Conservation (phyloP, 2,113 vertebrate genomes). For the Istiophorus platypterus region DNA sequence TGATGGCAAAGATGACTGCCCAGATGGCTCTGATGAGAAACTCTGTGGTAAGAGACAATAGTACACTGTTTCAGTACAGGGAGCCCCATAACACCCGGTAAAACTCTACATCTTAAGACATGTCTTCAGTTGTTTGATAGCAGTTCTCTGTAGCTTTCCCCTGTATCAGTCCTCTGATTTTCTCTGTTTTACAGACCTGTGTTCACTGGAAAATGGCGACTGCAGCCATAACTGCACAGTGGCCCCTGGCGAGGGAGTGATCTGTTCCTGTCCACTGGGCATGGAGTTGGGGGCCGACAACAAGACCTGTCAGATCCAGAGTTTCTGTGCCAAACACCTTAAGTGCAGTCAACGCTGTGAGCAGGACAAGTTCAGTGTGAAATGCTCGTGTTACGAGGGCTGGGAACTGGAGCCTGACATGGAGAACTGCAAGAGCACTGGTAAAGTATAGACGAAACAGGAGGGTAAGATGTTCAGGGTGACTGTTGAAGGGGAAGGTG, state of each 20-base stretch:
- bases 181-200: slow-evolving; percentile 73
- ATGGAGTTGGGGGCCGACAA: slow-evolving; percentile 94
- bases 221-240: slow-evolving; percentile 98
- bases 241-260: slow-evolving; percentile 92
- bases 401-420: slow-evolving; percentile 94
- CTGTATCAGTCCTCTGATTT: neutral
- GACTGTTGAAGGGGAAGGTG: no score
- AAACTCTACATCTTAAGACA: slow-evolving; percentile 13
- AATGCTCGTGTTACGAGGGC: slow-evolving; percentile 96
- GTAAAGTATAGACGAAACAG: slow-evolving; percentile 69
- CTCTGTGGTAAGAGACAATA: slow-evolving; percentile 89
- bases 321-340: slow-evolving; percentile 97
- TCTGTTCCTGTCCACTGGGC: slow-evolving; percentile 95
- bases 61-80: slow-evolving; percentile 33
- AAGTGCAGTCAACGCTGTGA: slow-evolving; percentile 98
- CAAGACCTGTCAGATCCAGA: slow-evolving; percentile 97
- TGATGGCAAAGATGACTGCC: slow-evolving; percentile 91
- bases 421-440: slow-evolving; percentile 95
- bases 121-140: neutral
- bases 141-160: neutral
- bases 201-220: slow-evolving; percentile 92
- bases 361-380: slow-evolving; percentile 96
- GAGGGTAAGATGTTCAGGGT: neutral
- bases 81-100: slow-evolving; percentile 11
- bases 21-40: slow-evolving; percentile 94